A percentile compares a stretch with the other conserved stretches of the same genome.
Evolutionary conservation across 2,113 vertebrate species (phyloP).

Genomic region (Echinops telfairi): DNA sequence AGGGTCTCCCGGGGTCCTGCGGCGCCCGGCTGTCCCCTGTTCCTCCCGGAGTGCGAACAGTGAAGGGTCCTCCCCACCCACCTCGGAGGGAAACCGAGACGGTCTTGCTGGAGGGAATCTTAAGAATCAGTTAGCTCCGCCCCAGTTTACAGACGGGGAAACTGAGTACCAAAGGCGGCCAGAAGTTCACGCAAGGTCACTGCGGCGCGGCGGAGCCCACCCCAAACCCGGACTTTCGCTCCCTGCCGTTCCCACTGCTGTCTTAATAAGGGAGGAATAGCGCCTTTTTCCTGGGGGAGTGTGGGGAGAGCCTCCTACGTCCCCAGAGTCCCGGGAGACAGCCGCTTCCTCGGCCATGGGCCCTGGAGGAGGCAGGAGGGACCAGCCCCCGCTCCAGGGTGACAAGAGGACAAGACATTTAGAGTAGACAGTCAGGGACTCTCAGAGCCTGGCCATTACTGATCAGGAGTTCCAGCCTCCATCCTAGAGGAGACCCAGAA

Average conservation of each 20-base stretch:
- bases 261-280: neutral
- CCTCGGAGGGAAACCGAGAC: neutral
- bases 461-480: neutral
- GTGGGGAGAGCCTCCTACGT: neutral
- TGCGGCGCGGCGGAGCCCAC: neutral
- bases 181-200: conserved; percentile 32
- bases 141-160: conserved; percentile 4
- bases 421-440: neutral
- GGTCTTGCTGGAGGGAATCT: neutral
- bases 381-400: neutral
- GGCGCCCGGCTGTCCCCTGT: neutral
- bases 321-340: neutral
- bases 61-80: neutral
- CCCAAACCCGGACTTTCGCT: neutral
- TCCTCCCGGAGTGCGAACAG: neutral
- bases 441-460: neutral
- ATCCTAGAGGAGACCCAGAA: neutral
- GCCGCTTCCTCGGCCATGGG: neutral
- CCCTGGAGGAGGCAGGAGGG: neutral
- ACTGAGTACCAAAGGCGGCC: neutral
- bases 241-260: neutral
- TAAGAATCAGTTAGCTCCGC: neutral
- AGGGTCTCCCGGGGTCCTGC: neutral
- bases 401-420: neutral
- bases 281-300: too few relatives aligned